Evolutionary conservation across 2,888 invertebrate species (phyloP).

Genomic region (Cheilosia urbana): DNA sequence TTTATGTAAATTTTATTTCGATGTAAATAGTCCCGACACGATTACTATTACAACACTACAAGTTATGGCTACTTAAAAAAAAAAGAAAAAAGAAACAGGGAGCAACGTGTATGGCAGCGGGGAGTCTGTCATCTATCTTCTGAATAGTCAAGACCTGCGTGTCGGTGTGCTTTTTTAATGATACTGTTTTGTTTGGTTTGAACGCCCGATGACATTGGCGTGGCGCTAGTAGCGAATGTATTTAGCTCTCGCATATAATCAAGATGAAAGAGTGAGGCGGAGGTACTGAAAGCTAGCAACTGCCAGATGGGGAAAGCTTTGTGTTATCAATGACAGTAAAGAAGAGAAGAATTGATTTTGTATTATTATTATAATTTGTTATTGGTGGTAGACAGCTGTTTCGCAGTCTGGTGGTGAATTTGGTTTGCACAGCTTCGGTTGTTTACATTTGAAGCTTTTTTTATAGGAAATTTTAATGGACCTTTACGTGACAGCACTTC

Average conservation of each 20-base stretch:
- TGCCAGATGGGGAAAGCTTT: constrained; percentile 35
- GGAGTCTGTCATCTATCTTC: constrained; percentile 39
- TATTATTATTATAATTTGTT: neutral
- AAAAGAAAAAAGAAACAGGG: constrained; percentile 3
- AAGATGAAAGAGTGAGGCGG: neutral
- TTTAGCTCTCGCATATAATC: constrained; percentile 2
- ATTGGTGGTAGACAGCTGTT: constrained; percentile 44
- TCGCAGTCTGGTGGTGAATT: constrained; percentile 23
- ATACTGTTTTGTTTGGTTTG: constrained; percentile 48
- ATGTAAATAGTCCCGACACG: constrained; percentile 42
- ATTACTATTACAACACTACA: constrained; percentile 9
- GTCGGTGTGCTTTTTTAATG: constrained; percentile 60
- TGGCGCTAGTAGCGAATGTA: constrained; percentile 28
- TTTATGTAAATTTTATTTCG: constrained; percentile 34
- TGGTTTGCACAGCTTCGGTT: constrained; percentile 28
- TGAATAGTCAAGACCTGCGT: constrained; percentile 64
- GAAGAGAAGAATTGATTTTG: constrained; percentile 15
- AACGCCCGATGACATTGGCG: constrained; percentile 48
- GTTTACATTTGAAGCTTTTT: constrained; percentile 7
- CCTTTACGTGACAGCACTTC: constrained; percentile 4
- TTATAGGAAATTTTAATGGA: neutral
- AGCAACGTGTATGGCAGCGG: constrained; percentile 34
- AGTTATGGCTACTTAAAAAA: constrained; percentile 24
- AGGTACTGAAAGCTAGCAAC: neutral
- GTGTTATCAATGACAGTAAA: constrained; percentile 10